Evolutionary conservation across 92 coral and sea anemone genomes (phyloP).

Genomic region (Epizoanthus rinbou): DNA sequence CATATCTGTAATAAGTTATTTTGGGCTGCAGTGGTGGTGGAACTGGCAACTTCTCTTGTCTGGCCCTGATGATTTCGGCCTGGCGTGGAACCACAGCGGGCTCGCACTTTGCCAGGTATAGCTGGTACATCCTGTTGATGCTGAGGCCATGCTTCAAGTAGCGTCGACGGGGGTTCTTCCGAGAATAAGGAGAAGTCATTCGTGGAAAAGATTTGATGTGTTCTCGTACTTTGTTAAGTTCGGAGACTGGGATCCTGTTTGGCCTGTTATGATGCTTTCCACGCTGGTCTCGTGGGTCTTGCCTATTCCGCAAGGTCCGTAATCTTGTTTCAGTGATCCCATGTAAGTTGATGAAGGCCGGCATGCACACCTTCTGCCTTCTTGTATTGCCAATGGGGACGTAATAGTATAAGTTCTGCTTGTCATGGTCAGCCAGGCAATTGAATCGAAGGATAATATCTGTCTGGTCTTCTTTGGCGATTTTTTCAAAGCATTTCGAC

Average conservation of each 20-base stretch:
- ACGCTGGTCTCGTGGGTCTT: constrained; percentile 32
- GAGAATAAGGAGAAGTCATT: constrained; percentile 30
- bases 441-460: constrained; percentile 18
- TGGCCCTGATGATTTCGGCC: not conserved
- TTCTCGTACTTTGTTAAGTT: not conserved
- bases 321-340: not conserved
- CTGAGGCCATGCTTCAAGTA: constrained; percentile 19
- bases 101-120: not conserved
- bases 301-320: not conserved
- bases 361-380: constrained; percentile 23
- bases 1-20: not conserved
- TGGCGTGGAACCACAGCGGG: constrained; percentile 9
- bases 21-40: not conserved
- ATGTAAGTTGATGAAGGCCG: constrained; percentile 13
- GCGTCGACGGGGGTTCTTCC: constrained; percentile 4
- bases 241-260: not conserved
- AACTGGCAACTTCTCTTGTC: not conserved
- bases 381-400: not conserved
- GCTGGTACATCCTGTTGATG: constrained; percentile 24
- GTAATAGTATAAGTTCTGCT: not conserved
- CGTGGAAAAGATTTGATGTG: constrained; percentile 39
- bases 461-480: not conserved
- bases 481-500: not conserved
- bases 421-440: not conserved
- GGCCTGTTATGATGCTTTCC: constrained; percentile 25